Conservation (phyloP, 2,113 vertebrate genomes). For the Illadopsis cleaveri region DNA sequence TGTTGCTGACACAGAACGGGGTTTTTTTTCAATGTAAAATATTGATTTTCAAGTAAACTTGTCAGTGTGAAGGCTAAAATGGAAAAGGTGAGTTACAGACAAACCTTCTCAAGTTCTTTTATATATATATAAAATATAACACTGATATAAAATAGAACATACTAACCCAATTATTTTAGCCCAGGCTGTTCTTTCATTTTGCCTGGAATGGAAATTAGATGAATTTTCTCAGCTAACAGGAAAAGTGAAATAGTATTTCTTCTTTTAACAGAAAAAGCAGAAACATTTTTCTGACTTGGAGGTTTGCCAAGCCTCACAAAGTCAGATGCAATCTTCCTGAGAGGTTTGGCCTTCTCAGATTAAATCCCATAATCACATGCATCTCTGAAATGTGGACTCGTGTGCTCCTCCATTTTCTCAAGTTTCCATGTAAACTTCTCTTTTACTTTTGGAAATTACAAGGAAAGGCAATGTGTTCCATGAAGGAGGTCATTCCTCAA, state of each 20-base stretch:
- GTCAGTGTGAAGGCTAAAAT: conserved; percentile 2
- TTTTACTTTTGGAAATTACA: background rate
- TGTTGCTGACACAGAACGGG: background rate
- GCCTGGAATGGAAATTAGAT: background rate
- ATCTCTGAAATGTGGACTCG: background rate
- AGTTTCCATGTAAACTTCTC: background rate
- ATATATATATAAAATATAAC: background rate
- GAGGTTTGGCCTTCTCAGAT: background rate
- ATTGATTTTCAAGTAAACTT: conserved; percentile 39
- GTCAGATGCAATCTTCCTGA: background rate
- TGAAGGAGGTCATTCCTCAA: background rate
- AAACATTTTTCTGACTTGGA: background rate
- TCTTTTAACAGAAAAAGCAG: background rate
- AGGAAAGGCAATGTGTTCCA: background rate
- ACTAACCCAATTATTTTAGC: background rate
- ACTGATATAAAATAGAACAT: background rate
- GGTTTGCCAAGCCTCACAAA: background rate
- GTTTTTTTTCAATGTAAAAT: conserved; percentile 19
- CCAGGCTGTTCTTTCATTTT: background rate
- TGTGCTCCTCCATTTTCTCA: background rate
- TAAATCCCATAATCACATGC: background rate
- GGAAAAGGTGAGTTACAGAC: background rate
- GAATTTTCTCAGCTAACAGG: background rate
- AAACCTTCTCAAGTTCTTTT: background rate
- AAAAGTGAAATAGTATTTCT: background rate